A percentile compares a stretch with the other conserved stretches of the same genome.
Conservation (phyloP, 2,888 invertebrate species). For the Apotomis betuletana region DNA sequence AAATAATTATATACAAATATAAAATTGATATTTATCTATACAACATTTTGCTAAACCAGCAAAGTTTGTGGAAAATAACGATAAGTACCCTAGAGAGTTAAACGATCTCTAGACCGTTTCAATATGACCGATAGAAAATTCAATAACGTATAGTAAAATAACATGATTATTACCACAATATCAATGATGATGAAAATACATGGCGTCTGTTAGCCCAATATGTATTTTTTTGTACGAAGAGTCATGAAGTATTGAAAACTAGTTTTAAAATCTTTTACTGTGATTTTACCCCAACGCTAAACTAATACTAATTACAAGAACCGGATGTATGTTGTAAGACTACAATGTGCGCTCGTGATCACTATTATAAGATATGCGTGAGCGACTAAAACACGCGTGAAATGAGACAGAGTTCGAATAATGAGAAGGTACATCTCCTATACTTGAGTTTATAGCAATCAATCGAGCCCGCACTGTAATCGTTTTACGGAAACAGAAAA, state of each 20-base stretch:
- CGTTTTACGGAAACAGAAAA: constrained; percentile 36
- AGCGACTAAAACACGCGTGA: constrained; percentile 4
- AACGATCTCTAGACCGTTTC: constrained; percentile 54
- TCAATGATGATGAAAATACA: constrained; percentile 38
- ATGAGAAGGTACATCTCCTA: background rate
- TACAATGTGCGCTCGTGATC: constrained; percentile 12
- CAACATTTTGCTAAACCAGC: constrained; percentile 66
- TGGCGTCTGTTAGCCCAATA: constrained; percentile 34
- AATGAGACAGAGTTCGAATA: background rate
- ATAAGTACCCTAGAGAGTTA: constrained; percentile 73
- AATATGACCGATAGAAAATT: constrained; percentile 58
- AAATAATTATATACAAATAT: constrained; percentile 80
- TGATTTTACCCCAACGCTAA: constrained; percentile 30
- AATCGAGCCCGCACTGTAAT: constrained; percentile 24
- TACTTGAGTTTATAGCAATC: background rate
- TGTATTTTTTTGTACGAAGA: constrained; percentile 41
- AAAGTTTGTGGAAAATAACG: constrained; percentile 70
- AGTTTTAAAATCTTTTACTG: constrained; percentile 36
- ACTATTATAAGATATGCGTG: constrained; percentile 1
- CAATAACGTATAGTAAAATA: constrained; percentile 54
- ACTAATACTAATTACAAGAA: constrained; percentile 30
- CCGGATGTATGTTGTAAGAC: constrained; percentile 23
- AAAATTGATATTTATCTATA: constrained; percentile 78
- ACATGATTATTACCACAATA: constrained; percentile 43
- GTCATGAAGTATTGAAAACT: constrained; percentile 36